Percentiles rank a stretch among this genome's conserved stretches.
Conservation (phyloP, 2,888 invertebrate genomes). For the Drosophila antonietae region DNA sequence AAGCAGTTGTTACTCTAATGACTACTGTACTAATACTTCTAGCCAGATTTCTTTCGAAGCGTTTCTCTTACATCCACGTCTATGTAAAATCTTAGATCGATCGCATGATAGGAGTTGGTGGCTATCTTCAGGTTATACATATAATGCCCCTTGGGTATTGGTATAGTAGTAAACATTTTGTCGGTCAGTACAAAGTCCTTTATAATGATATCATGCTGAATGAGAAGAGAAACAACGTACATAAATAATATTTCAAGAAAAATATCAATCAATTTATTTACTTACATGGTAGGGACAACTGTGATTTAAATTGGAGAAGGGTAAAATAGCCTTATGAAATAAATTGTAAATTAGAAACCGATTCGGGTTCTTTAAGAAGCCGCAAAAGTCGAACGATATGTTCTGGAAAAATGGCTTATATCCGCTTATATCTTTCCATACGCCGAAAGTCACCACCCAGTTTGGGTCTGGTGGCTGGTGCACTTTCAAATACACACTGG, state of each 20-base stretch:
- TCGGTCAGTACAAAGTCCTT: conserved; percentile 2
- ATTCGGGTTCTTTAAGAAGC: conserved; percentile 5
- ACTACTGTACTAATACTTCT: too few relatives aligned
- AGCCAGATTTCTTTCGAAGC: not conserved
- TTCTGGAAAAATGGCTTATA: not conserved
- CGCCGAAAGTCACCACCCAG: not conserved
- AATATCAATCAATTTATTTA: not conserved
- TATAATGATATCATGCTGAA: conserved; percentile 2
- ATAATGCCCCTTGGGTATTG: conserved; percentile 1
- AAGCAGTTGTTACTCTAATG: not conserved
- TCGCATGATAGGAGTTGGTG: not conserved
- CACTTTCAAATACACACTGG: not conserved
- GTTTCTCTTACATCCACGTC: not conserved
- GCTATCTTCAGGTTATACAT: not conserved
- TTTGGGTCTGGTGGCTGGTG: not conserved
- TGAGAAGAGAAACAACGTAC: not conserved
- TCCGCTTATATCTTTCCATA: not conserved
- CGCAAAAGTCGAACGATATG: not conserved
- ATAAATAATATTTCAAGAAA: not conserved
- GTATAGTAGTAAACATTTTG: not conserved
- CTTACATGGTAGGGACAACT: not conserved
- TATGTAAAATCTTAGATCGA: not conserved
- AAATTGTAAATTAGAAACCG: not conserved
- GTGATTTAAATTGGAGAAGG: conserved; percentile 6
- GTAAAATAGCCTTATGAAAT: conserved; percentile 2